A percentile compares a stretch with the other conserved stretches of the same genome.
Conservation (phyloP, 2,797 vertebrate species). For the Mallotus villosus region DNA sequence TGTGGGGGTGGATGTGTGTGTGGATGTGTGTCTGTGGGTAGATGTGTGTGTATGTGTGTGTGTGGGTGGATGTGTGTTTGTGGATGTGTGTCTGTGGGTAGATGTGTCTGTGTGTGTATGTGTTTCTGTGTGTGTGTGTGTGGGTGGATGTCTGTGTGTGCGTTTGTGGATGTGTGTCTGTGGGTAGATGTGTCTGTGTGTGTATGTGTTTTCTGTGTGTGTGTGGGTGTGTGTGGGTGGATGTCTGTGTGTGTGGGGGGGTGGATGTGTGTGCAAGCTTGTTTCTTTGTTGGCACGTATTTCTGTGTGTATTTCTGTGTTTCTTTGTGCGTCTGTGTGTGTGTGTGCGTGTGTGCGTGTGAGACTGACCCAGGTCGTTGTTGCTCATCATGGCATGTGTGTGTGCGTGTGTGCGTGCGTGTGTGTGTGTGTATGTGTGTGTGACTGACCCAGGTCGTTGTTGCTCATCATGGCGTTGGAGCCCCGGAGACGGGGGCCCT, state of each 20-base stretch:
- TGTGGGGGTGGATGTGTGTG: not conserved
- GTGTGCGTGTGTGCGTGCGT: not conserved
- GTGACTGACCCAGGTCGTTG: conserved; percentile 92
- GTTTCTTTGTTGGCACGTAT: no score
- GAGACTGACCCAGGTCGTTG: no score
- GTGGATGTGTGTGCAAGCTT: conserved; percentile 18
- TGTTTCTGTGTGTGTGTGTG: not conserved
- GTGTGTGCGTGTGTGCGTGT: not conserved
- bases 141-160: not conserved
- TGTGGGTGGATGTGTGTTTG: no score
- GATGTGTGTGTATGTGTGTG: no score
- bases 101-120: not conserved
- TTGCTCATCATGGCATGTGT: no score
- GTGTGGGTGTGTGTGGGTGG: not conserved
- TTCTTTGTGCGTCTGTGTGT: not conserved
- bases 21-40: not conserved
- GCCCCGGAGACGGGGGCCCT: conserved; percentile 91
- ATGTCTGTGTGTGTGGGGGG: not conserved
- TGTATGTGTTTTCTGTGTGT: not conserved
- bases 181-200: not conserved
- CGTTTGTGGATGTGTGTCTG: not conserved
- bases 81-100: no score
- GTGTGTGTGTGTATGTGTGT: conserved; percentile 20
- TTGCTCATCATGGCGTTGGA: conserved; percentile 99
- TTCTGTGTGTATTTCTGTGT: no score